Base-by-base conservation (phyloP, 2,888 invertebrate species). In the Dyspetes luteomarginatus region DNA sequence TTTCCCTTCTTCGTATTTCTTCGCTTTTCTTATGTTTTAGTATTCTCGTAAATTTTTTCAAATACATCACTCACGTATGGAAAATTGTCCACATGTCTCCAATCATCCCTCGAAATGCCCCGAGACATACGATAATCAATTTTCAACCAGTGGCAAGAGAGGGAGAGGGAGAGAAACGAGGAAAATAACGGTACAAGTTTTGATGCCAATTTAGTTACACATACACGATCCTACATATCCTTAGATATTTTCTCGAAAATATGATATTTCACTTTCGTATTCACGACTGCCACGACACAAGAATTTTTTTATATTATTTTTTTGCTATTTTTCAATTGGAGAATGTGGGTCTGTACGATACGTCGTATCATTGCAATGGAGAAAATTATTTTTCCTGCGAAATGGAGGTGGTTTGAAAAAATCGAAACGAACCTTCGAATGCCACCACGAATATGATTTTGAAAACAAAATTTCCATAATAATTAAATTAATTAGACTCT, bases 11-110 rank as follows among this genome's bases (percentile, higher is more conserved):
- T 15, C 1, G 19, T 55, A 55, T 9, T 30, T 22, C 24, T 24
- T n/a, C n/a, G n/a, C 52, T 60, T 41, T 55, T 0, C 12, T 62
- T 36, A 30, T 43, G 3, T 17, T 28, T 3, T 45, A 15, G 15
- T 45, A 43, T 30, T 60, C 30, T 60, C 9, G 36, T 2, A 2
- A 12, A 36, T 36, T 36, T 36, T 36, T 36, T 9, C 9, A 36
- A 36, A 12, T 60, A 12, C 58, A 24, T 79, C 82, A 62, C 82
- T 77, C 19, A 19, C 36, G 12, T 7, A 36, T 36, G n/a, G 41
- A 15, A 22, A 41, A 43, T n/a, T 4, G 17, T 62, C 22, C 7
- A 22, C 12, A n/a, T 41, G 17, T 1, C 36, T 41, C 12, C 15
- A 24, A 36, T 22, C 41, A 41, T 24, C 5, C 7, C 5, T 17